Base-by-base conservation (phyloP, 2,113 vertebrate species). In the Lepus timidus region DNA sequence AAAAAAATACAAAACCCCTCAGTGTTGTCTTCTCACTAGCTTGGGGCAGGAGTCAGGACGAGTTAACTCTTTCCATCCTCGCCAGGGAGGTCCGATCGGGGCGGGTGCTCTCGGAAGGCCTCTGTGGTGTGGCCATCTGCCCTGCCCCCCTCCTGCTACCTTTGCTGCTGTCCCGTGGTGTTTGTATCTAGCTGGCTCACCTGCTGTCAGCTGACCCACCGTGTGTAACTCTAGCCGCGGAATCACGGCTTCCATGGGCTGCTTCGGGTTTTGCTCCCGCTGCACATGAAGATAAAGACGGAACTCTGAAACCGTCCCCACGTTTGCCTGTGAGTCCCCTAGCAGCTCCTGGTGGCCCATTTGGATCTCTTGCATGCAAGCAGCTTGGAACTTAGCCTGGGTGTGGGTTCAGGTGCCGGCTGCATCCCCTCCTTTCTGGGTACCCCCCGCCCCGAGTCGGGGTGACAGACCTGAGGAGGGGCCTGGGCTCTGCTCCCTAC, bases 11-110 rank as follows among this genome's bases (percentile, higher is more conserved):
- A 75, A 36, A 93, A 93, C 23, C 76, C 61, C 27, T 94, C 44
- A 64, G 64, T 88, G 74, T 93, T 88, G 74, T 93, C 62, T 93
- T 85, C 93, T 93, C 6, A 71, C 86, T 61, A 94, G 49, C 89
- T 36, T 79, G 44, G 64, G 78, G 39, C 78, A 58, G 55, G 81
- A 70, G 93, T 62, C n/a, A 31, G 75, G 70, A 80, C 61, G 31
- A 13, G 44, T 93, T 95, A 87, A 88, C 76, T 67, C 89, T 68
- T 83, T 49, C 10, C 20, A 33, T 67, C 17, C 29, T 70, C 9
- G 27, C 71, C 27, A 31, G 9, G n/a, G 51, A 82, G 52, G 29
- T 65, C 61, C 44, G 44, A 44, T 44, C 5, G 44, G 44, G 44
- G 44, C 44, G 44, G 44, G 44, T 44, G 44, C 44, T 44, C 44